Conservation (phyloP, 2,113 vertebrate genomes). For the Cygnus atratus region DNA sequence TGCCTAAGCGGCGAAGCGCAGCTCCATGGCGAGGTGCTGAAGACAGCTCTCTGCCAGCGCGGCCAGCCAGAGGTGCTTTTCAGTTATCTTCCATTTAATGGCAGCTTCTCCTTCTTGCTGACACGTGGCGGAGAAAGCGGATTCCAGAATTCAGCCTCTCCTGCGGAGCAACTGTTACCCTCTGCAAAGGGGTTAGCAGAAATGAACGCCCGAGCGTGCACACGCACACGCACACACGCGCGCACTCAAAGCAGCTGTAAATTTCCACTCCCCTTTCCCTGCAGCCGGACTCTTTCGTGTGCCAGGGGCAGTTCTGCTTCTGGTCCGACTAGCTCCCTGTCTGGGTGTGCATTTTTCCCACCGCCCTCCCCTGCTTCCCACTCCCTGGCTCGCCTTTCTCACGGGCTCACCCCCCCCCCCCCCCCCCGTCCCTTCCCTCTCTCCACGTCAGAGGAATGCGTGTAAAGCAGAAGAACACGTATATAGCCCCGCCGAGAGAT, state of each 20-base stretch:
- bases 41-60: slow-evolving; percentile 72
- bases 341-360: background rate
- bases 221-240: background rate
- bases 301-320: slow-evolving; percentile 71
- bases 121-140: background rate
- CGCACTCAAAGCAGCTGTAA: slow-evolving; percentile 72
- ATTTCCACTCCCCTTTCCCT: slow-evolving; percentile 79
- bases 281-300: slow-evolving; percentile 28
- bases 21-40: slow-evolving; percentile 74
- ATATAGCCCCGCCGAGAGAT: slow-evolving; percentile 33
- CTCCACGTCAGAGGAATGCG: slow-evolving; percentile 81
- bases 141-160: background rate
- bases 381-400: slow-evolving; percentile 36
- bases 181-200: slow-evolving; percentile 62
- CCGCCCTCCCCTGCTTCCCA: slow-evolving; percentile 27
- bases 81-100: slow-evolving; percentile 51
- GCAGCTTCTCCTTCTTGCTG: background rate
- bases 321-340: slow-evolving; percentile 70
- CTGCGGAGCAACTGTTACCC: slow-evolving; percentile 44
- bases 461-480: slow-evolving; percentile 74
- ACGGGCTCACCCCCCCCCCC: slow-evolving; percentile 11
- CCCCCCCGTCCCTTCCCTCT: slow-evolving; percentile 5
- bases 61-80: background rate
- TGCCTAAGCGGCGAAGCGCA: slow-evolving; percentile 55
- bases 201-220: slow-evolving; percentile 54